A percentile compares a stretch with the other conserved stretches of the same genome.
These are phyloP conservation scores for Gymnobelideus leadbeateri DNA, from an alignment of 2,113 vertebrate species.

Conservation along the genomic window DNA sequence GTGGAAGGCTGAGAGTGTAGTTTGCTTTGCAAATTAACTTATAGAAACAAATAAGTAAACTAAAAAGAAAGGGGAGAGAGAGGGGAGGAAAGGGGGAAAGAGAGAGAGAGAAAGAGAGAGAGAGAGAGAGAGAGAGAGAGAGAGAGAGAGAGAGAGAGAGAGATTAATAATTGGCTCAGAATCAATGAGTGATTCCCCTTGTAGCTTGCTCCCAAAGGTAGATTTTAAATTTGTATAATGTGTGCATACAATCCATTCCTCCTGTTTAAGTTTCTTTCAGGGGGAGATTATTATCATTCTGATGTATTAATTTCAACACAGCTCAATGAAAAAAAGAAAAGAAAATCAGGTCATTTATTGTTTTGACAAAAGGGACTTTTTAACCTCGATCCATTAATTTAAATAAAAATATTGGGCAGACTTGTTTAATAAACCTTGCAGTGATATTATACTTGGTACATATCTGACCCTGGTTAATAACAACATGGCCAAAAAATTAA, in stretches of 20 bases:
- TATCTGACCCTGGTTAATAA: slow-evolving; percentile 63
- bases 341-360: slow-evolving; percentile 20
- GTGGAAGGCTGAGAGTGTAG: background rate
- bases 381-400: slow-evolving; percentile 40
- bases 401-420: slow-evolving; percentile 28
- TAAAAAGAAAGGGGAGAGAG: background rate
- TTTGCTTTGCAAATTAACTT: background rate
- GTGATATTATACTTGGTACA: background rate
- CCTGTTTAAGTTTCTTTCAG: slow-evolving; percentile 10
- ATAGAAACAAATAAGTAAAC: background rate
- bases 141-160: no score
- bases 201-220: background rate
- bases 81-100: background rate
- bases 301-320: slow-evolving; percentile 32
- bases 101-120: no score
- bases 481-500: slow-evolving; percentile 47
- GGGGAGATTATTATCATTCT: background rate
- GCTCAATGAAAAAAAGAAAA: background rate
- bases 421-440: slow-evolving; percentile 18
- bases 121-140: no score
- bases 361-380: background rate
- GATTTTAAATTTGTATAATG: background rate
- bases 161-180: background rate
- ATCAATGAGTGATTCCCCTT: background rate
- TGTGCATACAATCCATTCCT: background rate